A percentile compares a stretch with the other conserved stretches of the same genome.
These are phyloP conservation scores for Oligia fasciuncula DNA, from an alignment of 2,888 invertebrate species.

Conservation along the genomic window DNA sequence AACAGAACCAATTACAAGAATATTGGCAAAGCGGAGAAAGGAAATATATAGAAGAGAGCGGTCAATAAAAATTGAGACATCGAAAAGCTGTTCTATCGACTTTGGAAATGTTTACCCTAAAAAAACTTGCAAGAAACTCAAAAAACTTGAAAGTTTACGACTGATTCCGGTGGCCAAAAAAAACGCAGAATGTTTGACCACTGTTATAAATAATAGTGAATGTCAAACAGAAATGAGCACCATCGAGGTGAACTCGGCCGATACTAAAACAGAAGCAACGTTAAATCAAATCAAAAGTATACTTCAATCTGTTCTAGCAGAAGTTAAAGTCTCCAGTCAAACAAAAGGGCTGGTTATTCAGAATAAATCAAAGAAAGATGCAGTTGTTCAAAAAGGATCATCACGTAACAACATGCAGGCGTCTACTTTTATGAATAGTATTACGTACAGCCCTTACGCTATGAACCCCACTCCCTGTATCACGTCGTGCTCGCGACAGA, in stretches of 20 bases:
- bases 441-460: slow-evolving; percentile 78
- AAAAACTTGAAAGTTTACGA: slow-evolving; percentile 49
- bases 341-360: slow-evolving; percentile 58
- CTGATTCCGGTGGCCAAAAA: slow-evolving; percentile 51
- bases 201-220: slow-evolving; percentile 68
- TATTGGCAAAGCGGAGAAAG: slow-evolving; percentile 48
- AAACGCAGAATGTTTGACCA: slow-evolving; percentile 73
- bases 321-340: slow-evolving; percentile 80
- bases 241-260: slow-evolving; percentile 56
- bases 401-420: slow-evolving; percentile 74
- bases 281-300: slow-evolving; percentile 84
- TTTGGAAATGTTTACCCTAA: slow-evolving; percentile 75
- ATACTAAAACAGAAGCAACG: slow-evolving; percentile 79
- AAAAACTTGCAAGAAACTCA: slow-evolving; percentile 42
- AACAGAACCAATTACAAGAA: slow-evolving; percentile 50
- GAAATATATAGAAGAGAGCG: slow-evolving; percentile 48
- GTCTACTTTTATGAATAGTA: slow-evolving; percentile 78
- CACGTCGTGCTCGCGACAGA: slow-evolving; percentile 74
- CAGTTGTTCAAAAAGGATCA: slow-evolving; percentile 77
- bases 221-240: slow-evolving; percentile 72
- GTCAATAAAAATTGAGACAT: slow-evolving; percentile 56
- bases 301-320: slow-evolving; percentile 81
- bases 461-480: slow-evolving; percentile 74
- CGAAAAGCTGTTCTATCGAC: slow-evolving; percentile 75
- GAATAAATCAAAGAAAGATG: slow-evolving; percentile 77